Percentiles rank a stretch among this genome's conserved stretches.
Evolutionary conservation across 2,888 invertebrate genomes (phyloP).

Genomic region (Nomada goodeniana): DNA sequence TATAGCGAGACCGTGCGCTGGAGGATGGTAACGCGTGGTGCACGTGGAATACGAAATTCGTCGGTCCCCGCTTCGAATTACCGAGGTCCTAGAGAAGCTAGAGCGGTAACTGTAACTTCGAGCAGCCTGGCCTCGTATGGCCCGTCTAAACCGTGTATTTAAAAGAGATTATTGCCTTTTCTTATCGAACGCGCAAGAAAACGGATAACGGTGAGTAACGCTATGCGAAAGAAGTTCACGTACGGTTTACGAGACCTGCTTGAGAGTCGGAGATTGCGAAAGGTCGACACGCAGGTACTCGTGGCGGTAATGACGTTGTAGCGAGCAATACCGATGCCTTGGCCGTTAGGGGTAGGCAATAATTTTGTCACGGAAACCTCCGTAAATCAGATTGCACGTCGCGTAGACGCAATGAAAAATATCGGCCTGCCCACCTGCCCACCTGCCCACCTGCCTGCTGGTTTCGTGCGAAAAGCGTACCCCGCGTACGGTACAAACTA

Average conservation of each 20-base stretch:
- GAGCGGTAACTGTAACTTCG: too few species aligned
- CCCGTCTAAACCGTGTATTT: too few species aligned
- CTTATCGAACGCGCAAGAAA: background rate
- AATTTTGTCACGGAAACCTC: conserved; percentile 12
- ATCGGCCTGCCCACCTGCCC: background rate
- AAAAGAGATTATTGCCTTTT: background rate
- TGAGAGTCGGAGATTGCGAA: background rate
- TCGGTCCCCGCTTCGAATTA: too few species aligned
- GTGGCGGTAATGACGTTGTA: conserved; percentile 6
- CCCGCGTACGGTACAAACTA: conserved; percentile 37
- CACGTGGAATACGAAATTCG: too few species aligned
- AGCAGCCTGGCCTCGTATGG: too few species aligned
- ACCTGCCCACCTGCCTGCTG: background rate
- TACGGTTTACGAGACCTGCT: conserved; percentile 4
- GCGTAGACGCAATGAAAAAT: conserved; percentile 5
- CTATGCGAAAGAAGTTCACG: background rate
- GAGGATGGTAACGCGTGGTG: too few species aligned
- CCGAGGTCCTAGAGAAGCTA: too few species aligned
- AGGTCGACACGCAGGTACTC: background rate
- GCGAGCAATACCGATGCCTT: conserved; percentile 1
- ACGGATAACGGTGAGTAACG: background rate
- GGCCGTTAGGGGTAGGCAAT: conserved; percentile 15
- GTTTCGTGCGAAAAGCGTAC: conserved; percentile 11
- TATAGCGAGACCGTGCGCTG: too few species aligned
- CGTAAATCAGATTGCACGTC: conserved; percentile 21